A percentile compares a stretch with the other conserved stretches of the same genome.
Conservation (phyloP, 2,888 invertebrate species). For the Thecophora atra region DNA sequence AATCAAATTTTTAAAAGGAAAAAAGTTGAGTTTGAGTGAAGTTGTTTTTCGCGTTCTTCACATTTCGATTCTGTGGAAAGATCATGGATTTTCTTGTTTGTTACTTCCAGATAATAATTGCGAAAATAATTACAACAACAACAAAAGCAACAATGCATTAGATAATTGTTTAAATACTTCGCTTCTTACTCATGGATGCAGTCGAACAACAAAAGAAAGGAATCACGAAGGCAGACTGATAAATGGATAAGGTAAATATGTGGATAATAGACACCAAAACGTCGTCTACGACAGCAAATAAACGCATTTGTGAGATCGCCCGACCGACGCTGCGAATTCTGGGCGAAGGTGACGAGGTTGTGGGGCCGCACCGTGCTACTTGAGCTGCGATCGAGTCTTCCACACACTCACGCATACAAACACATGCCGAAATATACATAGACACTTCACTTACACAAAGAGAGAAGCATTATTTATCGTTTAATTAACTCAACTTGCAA, state of each 20-base stretch:
- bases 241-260: neutral
- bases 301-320: neutral
- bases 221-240: neutral
- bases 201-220: neutral
- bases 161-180: constrained; percentile 18
- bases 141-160: constrained; percentile 22
- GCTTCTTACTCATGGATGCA: constrained; percentile 16
- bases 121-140: neutral
- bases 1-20: neutral
- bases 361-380: constrained; percentile 5
- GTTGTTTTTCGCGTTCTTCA: neutral
- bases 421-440: too few species aligned
- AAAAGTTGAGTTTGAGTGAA: too few species aligned
- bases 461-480: constrained; percentile 66
- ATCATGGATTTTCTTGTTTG: neutral
- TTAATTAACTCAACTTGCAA: constrained; percentile 66
- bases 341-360: neutral
- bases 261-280: neutral
- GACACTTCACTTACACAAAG: constrained; percentile 45
- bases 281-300: too few species aligned
- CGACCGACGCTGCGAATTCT: neutral
- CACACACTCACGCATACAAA: constrained; percentile 3
- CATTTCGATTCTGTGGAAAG: too few species aligned
- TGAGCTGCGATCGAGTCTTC: neutral
- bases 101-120: neutral